A percentile compares a stretch with the other conserved stretches of the same genome.
phyloP scores from a whole-genome alignment of 2,797 vertebrate species.

The Huso huso region DNA sequence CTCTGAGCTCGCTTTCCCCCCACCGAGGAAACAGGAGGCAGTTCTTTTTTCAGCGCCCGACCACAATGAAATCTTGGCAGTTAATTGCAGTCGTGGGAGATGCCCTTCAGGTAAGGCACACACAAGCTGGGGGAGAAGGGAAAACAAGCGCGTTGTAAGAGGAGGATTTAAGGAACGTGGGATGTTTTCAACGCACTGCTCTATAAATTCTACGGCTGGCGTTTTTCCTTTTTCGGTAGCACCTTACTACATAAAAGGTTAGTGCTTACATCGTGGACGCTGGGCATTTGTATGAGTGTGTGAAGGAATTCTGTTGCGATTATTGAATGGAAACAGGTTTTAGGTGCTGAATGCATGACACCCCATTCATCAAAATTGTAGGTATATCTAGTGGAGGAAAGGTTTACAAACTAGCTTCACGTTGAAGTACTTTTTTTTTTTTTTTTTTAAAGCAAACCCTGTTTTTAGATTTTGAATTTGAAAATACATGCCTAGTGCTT shows the following conservation, averaged over 20 bases:
- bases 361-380: not conserved
- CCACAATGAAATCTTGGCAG: constrained; percentile 70
- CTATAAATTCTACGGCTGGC: constrained; percentile 41
- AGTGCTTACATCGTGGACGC: constrained; percentile 26
- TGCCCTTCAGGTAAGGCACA: constrained; percentile 68
- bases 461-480: too few species aligned
- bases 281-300: not conserved
- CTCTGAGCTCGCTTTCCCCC: constrained; percentile 28
- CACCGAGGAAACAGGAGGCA: constrained; percentile 41
- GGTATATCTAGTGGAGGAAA: constrained; percentile 7
- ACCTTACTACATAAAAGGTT: constrained; percentile 40
- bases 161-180: constrained; percentile 36
- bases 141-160: constrained; percentile 31
- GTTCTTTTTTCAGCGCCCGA: constrained; percentile 42
- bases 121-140: constrained; percentile 36
- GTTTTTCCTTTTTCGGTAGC: constrained; percentile 29
- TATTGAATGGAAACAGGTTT: constrained; percentile 9
- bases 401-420: not conserved
- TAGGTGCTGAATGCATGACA: constrained; percentile 3
- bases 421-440: too few species aligned
- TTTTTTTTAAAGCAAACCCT: too few species aligned
- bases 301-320: constrained; percentile 13
- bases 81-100: constrained; percentile 57
- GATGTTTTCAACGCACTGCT: constrained; percentile 36
- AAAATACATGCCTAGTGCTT: too few species aligned